Base-by-base conservation (phyloP, 2,888 invertebrate genomes). In the Venustoraphidia nigricollis region DNA sequence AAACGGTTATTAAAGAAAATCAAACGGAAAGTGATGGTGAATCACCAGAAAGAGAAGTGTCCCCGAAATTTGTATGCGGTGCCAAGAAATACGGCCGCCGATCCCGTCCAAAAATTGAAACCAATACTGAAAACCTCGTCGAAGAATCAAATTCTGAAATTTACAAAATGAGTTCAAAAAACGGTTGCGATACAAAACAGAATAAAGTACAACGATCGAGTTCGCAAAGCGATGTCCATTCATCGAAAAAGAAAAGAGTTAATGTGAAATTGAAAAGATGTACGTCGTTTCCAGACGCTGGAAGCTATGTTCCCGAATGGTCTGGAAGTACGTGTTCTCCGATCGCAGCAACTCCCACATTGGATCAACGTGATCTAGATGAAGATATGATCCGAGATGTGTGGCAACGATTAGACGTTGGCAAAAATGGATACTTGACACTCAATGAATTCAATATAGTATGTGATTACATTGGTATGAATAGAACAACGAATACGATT, bases 21-120 rank as follows among this genome's bases (percentile, higher is more conserved):
- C 63, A 59, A 54, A 68, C 64, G 56, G 70, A 71, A 64, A 69
- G 68, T 56, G 76, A 76, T 53, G 34, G 59, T 34, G 65, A 65
- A 45, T 75, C 76, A 8, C 78, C 81, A 0, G 81, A 78, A 53
- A 72, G 82, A 38, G 84, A 83, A 65, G 77, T 82, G 10, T 81
- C 79, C 1, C 84, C 84, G 4, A 82, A 81, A 60, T 77, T 79
- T 54, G 76, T 83, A 1, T 79, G 79, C 57, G 84, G 84, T 2
- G 74, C 79, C 27, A 85, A 85, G 60, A 83, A 83, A 61, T 85
- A 85, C 65, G 85, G 84, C 1, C 71, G 85, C 1, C 70, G 83
- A 43, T 82, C 83, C 3, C 71, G 81, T 39, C 83, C 83, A 1
- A 72, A 72, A 52, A 17, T 13, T 10, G 43, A 42, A 36, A 27